These are phyloP conservation scores for Venusia cambrica DNA, from an alignment of 2,888 invertebrate genomes.

Conservation along the genomic window DNA sequence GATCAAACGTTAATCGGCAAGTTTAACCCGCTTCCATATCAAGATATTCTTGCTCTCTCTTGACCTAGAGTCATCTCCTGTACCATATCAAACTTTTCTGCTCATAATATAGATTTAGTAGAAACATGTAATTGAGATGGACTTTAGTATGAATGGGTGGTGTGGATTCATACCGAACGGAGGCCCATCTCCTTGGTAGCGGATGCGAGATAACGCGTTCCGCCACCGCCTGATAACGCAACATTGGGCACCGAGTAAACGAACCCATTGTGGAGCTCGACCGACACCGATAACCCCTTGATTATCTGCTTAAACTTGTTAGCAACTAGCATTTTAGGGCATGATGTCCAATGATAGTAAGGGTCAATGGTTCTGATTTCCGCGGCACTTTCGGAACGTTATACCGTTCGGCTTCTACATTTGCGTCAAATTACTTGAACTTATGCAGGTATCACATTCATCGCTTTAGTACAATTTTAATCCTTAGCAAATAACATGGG, in stretches of 20 bases:
- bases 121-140: conserved; percentile 19
- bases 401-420: no score
- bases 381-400: conserved; percentile 18
- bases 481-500: no score
- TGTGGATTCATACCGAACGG: conserved; percentile 25
- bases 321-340: conserved; percentile 32
- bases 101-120: neutral
- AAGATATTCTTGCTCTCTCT: no score
- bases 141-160: conserved; percentile 17
- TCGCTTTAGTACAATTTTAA: no score
- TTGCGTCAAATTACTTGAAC: no score
- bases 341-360: conserved; percentile 18
- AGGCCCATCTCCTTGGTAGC: conserved; percentile 38
- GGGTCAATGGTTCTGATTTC: conserved; percentile 20
- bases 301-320: conserved; percentile 47
- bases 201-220: conserved; percentile 69
- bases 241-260: conserved; percentile 63
- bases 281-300: conserved; percentile 52
- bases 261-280: conserved; percentile 49
- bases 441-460: no score
- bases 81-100: no score
- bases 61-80: no score
- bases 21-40: no score
- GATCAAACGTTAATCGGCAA: no score
- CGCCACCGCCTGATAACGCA: conserved; percentile 61